Evolutionary conservation across 2,797 vertebrate genomes (phyloP).

Genomic region (Delichon dasypus): DNA sequence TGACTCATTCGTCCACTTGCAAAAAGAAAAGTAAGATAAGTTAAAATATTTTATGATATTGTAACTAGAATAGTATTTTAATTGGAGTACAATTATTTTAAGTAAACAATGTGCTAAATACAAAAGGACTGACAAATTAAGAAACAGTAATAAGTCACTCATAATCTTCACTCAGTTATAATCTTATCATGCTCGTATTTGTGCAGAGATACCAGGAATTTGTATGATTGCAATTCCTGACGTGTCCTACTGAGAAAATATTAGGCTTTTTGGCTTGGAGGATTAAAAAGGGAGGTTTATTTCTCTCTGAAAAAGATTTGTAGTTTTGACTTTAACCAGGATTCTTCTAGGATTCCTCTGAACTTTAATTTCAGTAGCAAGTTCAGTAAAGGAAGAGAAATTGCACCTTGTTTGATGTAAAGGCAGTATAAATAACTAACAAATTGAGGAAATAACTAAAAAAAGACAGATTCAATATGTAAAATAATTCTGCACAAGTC

Average conservation of each 20-base stretch:
- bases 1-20: slow-evolving; percentile 28
- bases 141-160: neutral
- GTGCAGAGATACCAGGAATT: neutral
- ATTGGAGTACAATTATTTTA: slow-evolving; percentile 16
- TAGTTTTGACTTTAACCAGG: neutral
- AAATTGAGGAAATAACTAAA: neutral
- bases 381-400: neutral
- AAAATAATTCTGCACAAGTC: neutral
- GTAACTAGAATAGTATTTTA: neutral
- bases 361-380: neutral
- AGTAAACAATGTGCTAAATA: neutral
- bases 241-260: neutral
- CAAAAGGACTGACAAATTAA: neutral
- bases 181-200: neutral
- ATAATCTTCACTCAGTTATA: neutral
- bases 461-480: neutral
- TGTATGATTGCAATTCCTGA: neutral
- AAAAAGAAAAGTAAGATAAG: slow-evolving; percentile 53
- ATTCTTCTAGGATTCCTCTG: neutral
- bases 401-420: neutral
- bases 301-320: neutral
- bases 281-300: neutral
- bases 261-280: neutral
- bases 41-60: slow-evolving; percentile 28
- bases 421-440: neutral